Conservation (phyloP, 2,888 invertebrate genomes). For the Gastracanthus pulcherrimus region DNA sequence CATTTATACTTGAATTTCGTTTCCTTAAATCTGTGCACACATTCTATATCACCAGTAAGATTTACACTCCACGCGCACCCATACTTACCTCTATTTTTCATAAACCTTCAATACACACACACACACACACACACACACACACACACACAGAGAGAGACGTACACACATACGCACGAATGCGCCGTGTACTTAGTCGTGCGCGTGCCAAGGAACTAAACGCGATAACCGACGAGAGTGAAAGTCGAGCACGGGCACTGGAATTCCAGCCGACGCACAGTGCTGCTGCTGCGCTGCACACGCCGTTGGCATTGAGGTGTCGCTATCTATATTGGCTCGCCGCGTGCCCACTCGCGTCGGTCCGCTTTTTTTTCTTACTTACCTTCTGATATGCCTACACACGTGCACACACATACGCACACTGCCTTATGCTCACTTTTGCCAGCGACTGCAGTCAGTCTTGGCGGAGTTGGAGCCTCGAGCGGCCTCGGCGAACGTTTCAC, state of each 20-base stretch:
- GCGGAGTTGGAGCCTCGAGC: no score
- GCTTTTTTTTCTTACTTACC: not conserved
- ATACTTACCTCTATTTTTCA: no score
- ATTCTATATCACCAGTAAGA: no score
- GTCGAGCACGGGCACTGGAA: constrained; percentile 68
- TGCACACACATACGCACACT: not conserved
- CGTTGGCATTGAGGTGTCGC: constrained; percentile 68
- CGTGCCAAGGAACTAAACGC: constrained; percentile 27
- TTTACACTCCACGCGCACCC: no score
- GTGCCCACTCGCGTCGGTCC: constrained; percentile 6
- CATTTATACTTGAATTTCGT: no score
- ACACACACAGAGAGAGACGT: not conserved
- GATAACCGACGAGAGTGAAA: constrained; percentile 70
- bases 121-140: not conserved
- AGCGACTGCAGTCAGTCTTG: not conserved
- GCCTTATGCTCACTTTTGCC: not conserved
- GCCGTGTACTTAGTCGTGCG: not conserved
- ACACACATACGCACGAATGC: not conserved
- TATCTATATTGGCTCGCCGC: constrained; percentile 57
- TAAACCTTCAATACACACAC: no score
- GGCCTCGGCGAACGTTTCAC: not conserved
- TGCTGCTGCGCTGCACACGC: no score
- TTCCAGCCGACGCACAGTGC: no score
- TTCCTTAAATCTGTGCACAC: no score
- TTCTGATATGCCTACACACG: not conserved